These are phyloP conservation scores for Hirtodrosophila alboralis DNA, from an alignment of 2,888 invertebrate genomes.

Conservation along the genomic window DNA sequence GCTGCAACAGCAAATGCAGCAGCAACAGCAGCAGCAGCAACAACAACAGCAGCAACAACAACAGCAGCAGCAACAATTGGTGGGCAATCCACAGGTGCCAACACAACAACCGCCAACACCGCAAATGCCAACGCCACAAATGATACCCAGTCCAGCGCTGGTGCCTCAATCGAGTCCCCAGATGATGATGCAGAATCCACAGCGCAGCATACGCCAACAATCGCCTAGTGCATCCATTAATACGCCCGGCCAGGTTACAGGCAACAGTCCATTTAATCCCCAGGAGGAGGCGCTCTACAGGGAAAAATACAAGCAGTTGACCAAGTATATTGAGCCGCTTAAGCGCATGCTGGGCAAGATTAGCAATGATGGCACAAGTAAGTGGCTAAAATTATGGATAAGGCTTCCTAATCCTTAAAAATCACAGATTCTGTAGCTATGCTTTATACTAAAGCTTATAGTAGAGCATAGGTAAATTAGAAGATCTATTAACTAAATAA, in stretches of 20 bases:
- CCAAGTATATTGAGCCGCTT: conserved; percentile 96
- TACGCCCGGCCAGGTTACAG: conserved; percentile 87
- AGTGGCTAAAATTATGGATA: conserved; percentile 17
- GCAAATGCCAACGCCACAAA: conserved; percentile 85
- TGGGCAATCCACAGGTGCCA: conserved; percentile 73
- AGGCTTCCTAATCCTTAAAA: too few relatives aligned
- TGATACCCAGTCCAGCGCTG: conserved; percentile 89
- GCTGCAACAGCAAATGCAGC: conserved; percentile 84
- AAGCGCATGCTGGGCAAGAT: conserved; percentile 94
- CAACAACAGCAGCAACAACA: conserved; percentile 80
- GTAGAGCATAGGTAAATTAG: too few relatives aligned
- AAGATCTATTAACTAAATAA: too few relatives aligned
- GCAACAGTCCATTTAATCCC: conserved; percentile 87
- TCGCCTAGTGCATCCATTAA: conserved; percentile 94
- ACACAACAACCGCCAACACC: conserved; percentile 82
- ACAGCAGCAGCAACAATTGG: conserved; percentile 82
- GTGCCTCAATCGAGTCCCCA: conserved; percentile 89
- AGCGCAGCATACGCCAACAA: conserved; percentile 88
- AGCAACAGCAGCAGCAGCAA: conserved; percentile 79
- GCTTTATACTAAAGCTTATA: too few relatives aligned
- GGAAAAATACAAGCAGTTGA: conserved; percentile 96
- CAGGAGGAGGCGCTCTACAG: conserved; percentile 95
- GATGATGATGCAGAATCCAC: conserved; percentile 86
- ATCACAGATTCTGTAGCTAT: too few relatives aligned
- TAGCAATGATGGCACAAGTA: conserved; percentile 89